phyloP scores from a whole-genome alignment of 2,113 vertebrate species.

The Dermatemys mawii region DNA sequence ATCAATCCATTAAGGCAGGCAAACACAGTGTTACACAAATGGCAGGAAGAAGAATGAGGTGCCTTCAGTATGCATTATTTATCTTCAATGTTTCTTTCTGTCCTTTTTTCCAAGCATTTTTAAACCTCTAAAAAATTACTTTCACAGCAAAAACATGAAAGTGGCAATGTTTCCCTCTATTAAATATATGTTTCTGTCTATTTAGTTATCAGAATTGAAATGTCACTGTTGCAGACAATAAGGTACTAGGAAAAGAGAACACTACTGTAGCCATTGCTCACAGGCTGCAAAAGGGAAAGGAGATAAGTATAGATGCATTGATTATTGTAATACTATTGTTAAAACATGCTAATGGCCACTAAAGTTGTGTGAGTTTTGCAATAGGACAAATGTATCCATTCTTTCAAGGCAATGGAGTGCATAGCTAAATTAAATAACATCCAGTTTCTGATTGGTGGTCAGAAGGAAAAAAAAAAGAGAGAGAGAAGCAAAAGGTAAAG shows the following conservation, averaged over 20 bases:
- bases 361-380: neutral
- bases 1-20: neutral
- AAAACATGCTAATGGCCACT: neutral
- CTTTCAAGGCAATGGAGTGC: neutral
- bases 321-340: neutral
- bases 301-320: neutral
- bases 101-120: neutral
- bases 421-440: neutral
- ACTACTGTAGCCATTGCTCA: neutral
- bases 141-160: neutral
- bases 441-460: neutral
- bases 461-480: neutral
- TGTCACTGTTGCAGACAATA: neutral
- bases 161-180: neutral
- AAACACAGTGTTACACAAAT: neutral
- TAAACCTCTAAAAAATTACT: neutral
- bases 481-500: neutral
- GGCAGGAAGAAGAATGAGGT: constrained; percentile 10
- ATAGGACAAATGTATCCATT: neutral
- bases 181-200: neutral
- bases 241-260: neutral
- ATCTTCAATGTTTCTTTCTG: neutral
- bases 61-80: neutral
- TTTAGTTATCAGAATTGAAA: constrained; percentile 24
- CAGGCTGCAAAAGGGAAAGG: neutral